phyloP scores from a whole-genome alignment of 1,140 invertebrate species.

The Drosophila parabipectinata region DNA sequence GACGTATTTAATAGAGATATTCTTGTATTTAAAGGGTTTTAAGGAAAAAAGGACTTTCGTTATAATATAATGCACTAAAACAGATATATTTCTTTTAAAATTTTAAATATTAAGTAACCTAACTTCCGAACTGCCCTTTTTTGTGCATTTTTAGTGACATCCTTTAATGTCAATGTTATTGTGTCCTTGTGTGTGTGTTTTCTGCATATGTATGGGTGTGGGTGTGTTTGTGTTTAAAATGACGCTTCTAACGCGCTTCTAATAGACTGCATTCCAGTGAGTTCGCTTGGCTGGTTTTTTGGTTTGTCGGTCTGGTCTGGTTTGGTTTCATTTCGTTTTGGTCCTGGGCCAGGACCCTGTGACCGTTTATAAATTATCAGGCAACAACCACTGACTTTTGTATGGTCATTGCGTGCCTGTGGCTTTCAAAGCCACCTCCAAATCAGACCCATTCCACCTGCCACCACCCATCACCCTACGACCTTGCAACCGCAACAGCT shows the following conservation, averaged over 20 bases:
- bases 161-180: background rate
- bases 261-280: constrained; percentile 71
- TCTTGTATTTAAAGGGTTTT: too few species aligned
- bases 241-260: constrained; percentile 68
- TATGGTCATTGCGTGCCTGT: constrained; percentile 64
- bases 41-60: too few species aligned
- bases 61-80: background rate
- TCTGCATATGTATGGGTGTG: background rate
- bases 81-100: background rate
- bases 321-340: constrained; percentile 31
- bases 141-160: background rate
- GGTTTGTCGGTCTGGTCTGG: constrained; percentile 34
- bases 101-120: background rate
- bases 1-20: too few species aligned
- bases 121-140: background rate
- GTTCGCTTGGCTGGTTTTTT: constrained; percentile 55
- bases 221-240: background rate
- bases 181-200: too few species aligned
- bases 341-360: constrained; percentile 11
- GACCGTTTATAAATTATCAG: constrained; percentile 75
- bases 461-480: background rate
- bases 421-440: constrained; percentile 18
- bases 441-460: background rate
- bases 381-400: constrained; percentile 69
- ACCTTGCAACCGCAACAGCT: constrained; percentile 54